Conservation (phyloP, 2,888 invertebrate species). For the Drosophila histrio region DNA sequence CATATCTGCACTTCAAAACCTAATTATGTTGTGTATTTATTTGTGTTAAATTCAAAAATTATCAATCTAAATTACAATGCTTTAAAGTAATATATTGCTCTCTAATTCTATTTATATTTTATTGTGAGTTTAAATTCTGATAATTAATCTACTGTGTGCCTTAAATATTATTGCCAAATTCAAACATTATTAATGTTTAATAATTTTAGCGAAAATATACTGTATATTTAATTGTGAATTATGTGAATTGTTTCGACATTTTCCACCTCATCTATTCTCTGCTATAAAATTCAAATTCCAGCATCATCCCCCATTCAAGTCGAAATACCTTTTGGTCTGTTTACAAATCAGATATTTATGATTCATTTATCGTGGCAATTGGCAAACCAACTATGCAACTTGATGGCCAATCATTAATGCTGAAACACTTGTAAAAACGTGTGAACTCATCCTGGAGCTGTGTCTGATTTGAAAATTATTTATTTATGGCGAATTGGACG, state of each 20-base stretch:
- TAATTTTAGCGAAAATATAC: too few species aligned
- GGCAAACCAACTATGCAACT: constrained; percentile 31
- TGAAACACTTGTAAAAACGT: constrained; percentile 21
- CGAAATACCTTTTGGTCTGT: background rate
- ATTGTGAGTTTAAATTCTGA: too few species aligned
- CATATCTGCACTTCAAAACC: too few species aligned
- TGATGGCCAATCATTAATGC: constrained; percentile 54
- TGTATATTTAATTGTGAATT: background rate
- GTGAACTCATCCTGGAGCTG: constrained; percentile 20
- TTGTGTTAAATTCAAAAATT: too few species aligned
- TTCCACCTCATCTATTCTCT: background rate
- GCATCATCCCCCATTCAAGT: background rate
- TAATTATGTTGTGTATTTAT: too few species aligned
- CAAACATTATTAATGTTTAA: too few species aligned
- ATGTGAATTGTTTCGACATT: background rate
- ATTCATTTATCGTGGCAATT: constrained; percentile 31
- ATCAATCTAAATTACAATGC: too few species aligned
- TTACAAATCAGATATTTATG: constrained; percentile 22
- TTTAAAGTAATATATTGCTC: too few species aligned
- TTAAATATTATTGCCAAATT: too few species aligned
- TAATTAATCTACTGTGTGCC: too few species aligned
- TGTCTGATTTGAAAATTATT: constrained; percentile 78
- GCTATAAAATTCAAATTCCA: background rate
- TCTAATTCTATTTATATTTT: too few species aligned
- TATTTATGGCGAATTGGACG: constrained; percentile 62